phyloP scores from a whole-genome alignment of 2,113 vertebrate genomes.

The Benitochromis conjunctus region DNA sequence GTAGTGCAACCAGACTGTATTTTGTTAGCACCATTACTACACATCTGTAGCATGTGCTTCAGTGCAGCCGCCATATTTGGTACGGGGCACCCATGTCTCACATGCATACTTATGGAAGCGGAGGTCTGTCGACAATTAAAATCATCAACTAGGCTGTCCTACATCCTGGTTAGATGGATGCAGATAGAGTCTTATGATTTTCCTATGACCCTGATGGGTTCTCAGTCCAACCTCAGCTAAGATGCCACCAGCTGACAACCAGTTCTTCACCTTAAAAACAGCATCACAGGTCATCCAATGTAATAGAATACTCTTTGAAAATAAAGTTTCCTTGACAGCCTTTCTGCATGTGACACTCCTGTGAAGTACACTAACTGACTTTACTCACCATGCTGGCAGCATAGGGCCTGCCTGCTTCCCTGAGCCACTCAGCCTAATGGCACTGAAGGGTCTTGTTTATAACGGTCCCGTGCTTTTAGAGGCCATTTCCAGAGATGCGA shows the following conservation, averaged over 20 bases:
- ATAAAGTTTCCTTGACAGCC: background rate
- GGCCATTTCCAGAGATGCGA: slow-evolving; percentile 59
- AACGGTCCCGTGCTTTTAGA: slow-evolving; percentile 64
- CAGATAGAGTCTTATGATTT: background rate
- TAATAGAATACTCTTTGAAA: background rate
- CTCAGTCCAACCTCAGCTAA: background rate
- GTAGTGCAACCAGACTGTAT: background rate
- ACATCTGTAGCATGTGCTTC: background rate
- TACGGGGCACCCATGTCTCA: background rate
- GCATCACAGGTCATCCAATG: too few species aligned
- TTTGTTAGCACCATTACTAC: background rate
- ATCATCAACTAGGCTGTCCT: background rate
- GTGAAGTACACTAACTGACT: slow-evolving; percentile 64
- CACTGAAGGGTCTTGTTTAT: slow-evolving; percentile 55
- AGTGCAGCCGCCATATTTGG: background rate
- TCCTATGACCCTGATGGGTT: background rate
- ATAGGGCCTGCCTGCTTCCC: background rate
- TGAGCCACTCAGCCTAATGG: slow-evolving; percentile 63
- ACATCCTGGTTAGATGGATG: background rate
- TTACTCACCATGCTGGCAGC: background rate
- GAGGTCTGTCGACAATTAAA: background rate
- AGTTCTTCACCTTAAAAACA: background rate
- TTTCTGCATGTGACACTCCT: slow-evolving; percentile 25
- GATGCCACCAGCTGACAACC: background rate
- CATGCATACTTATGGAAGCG: background rate